Base-by-base conservation (phyloP, 2,888 invertebrate species). In the Epinotia demarniana region DNA sequence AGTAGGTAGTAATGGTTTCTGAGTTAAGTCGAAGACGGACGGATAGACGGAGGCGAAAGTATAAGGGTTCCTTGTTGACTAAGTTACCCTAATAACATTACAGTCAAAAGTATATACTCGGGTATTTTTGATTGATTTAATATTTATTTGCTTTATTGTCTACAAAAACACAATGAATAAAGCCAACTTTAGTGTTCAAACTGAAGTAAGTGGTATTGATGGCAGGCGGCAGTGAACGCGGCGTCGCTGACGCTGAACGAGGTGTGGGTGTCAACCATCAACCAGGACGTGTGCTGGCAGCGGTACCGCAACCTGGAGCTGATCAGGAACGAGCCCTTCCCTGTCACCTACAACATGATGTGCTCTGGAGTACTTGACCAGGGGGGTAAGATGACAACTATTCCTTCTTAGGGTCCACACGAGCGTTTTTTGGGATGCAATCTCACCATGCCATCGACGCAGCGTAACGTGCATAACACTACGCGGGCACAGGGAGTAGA, bases 301-400 rank as follows among this genome's bases (percentile, higher is more conserved):
- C 78, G 78, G 16, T 78, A 78, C 78, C 55, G 53, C 0, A 6
- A 33, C 16, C 71, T 77, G 61, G 72, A 72, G 39, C 3, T 18
- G 0, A 78, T 78, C 46, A 85, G 84, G 68, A 73, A 58, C 16
- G 16, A 66, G 19, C 18, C 77, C 6, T 81, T 79, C 66, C 75
- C 74, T 4, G 74, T 84, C 71, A 83, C 84, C 18, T 49, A n/a
- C 8, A 81, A 79, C 72, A 84, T 84, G 83, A 19, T 84, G 66
- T 84, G 83, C 73, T 80, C 83, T 23, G 84, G 83, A 18, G 27
- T 78, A 3, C 72, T 77, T 11, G 77, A 75, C n/a, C 49, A 75
- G 6, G 75, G 75, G 58, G 75, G 77, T 75, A 46, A 58, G 66
- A 64, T 63, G 46, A 1, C 8, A 23, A 23, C 33, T 33, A 6